Evolutionary conservation across 2,888 invertebrate species (phyloP).

Genomic region (Tetragonula carbonaria): DNA sequence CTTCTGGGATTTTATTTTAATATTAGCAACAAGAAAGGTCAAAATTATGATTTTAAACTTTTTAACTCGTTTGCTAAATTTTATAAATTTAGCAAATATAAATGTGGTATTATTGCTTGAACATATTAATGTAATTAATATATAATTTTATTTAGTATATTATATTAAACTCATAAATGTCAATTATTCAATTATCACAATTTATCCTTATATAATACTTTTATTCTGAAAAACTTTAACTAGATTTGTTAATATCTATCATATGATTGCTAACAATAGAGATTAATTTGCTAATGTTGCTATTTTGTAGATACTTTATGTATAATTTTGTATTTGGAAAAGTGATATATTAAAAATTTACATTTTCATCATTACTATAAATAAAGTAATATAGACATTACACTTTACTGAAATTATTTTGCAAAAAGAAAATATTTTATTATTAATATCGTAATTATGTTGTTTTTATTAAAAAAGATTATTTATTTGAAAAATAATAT

Average conservation of each 20-base stretch:
- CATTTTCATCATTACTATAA: not conserved
- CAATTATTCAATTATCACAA: slow-evolving; percentile 27
- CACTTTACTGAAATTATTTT: not conserved
- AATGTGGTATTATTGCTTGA: slow-evolving; percentile 42
- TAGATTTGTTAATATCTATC: slow-evolving; percentile 14
- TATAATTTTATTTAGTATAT: slow-evolving; percentile 1
- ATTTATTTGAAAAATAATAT: not conserved
- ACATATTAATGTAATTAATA: slow-evolving; percentile 21
- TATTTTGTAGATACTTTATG: slow-evolving; percentile 28
- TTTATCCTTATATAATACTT: slow-evolving; percentile 6
- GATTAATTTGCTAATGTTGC: slow-evolving; percentile 45
- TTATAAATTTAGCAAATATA: slow-evolving; percentile 4
- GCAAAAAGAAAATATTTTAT: not conserved
- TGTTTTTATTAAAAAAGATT: not conserved
- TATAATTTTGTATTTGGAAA: slow-evolving; percentile 40
- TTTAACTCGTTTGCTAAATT: slow-evolving; percentile 10
- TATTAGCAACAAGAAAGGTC: not conserved
- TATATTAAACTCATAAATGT: not conserved
- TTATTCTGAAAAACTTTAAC: not conserved
- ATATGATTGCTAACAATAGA: slow-evolving; percentile 24
- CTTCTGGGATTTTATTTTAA: slow-evolving; percentile 21
- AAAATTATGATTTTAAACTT: slow-evolving; percentile 1
- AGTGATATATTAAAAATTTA: slow-evolving; percentile 18
- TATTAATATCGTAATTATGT: too few relatives aligned
- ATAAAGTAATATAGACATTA: not conserved